phyloP scores from a whole-genome alignment of 2,797 vertebrate species.

The Coilia nasus region DNA sequence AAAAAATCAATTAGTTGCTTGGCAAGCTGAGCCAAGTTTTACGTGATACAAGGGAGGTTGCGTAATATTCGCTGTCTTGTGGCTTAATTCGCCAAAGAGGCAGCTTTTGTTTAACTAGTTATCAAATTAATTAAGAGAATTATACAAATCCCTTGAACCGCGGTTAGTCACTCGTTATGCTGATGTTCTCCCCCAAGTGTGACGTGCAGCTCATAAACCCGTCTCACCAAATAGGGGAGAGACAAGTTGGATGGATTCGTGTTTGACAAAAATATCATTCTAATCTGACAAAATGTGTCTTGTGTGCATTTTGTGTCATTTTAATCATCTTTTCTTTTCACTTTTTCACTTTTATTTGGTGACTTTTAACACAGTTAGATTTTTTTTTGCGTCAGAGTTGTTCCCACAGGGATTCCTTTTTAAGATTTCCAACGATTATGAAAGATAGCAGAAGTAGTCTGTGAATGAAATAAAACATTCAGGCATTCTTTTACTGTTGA shows the following conservation, averaged over 20 bases:
- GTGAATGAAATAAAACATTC: background rate
- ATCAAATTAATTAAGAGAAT: slow-evolving; percentile 56
- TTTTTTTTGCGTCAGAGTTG: no score
- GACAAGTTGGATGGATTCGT: background rate
- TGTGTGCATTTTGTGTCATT: background rate
- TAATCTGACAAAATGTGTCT: background rate
- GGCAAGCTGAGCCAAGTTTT: slow-evolving; percentile 45
- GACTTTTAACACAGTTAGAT: no score
- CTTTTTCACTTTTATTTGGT: background rate
- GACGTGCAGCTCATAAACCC: background rate
- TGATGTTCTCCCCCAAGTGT: slow-evolving; percentile 10
- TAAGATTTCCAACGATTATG: no score
- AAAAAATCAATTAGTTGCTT: slow-evolving; percentile 49
- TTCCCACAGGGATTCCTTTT: no score
- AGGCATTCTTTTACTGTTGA: background rate
- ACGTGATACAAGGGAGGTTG: slow-evolving; percentile 3
- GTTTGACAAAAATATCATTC: background rate
- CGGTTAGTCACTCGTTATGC: slow-evolving; percentile 30
- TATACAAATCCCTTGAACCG: slow-evolving; percentile 38
- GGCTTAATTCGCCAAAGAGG: slow-evolving; percentile 48
- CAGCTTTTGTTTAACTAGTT: slow-evolving; percentile 46
- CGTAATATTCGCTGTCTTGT: background rate
- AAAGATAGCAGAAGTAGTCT: no score
- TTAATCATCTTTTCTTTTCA: background rate
- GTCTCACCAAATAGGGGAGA: background rate